These are phyloP conservation scores for Lineus longissimus DNA, from an alignment of 1,140 invertebrate species.

Conservation along the genomic window DNA sequence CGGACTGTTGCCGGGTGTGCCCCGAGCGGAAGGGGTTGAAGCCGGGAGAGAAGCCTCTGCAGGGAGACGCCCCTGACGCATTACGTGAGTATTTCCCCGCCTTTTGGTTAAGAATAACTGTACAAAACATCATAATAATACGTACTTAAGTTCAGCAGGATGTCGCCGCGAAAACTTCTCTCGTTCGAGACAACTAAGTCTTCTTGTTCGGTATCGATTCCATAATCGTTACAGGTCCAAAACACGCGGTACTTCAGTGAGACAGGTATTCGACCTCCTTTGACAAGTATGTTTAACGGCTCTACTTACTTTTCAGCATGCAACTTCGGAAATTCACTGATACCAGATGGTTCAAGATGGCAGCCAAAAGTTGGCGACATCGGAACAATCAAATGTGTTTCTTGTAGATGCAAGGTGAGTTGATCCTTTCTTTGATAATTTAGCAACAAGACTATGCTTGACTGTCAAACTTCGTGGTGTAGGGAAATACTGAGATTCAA, in stretches of 20 bases:
- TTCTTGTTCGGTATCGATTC: neutral
- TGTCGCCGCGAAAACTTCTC: neutral
- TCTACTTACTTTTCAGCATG: neutral
- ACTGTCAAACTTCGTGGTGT: no score
- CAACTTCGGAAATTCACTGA: neutral
- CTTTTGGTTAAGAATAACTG: neutral
- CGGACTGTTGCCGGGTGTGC: constrained; percentile 5
- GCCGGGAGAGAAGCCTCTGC: no score
- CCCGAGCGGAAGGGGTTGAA: neutral
- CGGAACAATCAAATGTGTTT: constrained; percentile 1
- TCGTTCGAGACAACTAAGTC: neutral
- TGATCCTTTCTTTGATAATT: no score
- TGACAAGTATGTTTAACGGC: neutral
- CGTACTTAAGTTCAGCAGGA: neutral
- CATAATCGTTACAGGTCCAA: no score
- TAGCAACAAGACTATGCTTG: no score
- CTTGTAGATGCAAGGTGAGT: constrained; percentile 2
- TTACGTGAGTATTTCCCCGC: neutral
- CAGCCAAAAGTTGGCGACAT: neutral
- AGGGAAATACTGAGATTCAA: no score
- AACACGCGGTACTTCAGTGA: no score
- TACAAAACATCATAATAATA: neutral
- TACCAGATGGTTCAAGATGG: neutral
- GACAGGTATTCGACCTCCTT: neutral
- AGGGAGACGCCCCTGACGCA: neutral